phyloP scores from a whole-genome alignment of 2,888 invertebrate genomes.

The Drosophila gaucha region DNA sequence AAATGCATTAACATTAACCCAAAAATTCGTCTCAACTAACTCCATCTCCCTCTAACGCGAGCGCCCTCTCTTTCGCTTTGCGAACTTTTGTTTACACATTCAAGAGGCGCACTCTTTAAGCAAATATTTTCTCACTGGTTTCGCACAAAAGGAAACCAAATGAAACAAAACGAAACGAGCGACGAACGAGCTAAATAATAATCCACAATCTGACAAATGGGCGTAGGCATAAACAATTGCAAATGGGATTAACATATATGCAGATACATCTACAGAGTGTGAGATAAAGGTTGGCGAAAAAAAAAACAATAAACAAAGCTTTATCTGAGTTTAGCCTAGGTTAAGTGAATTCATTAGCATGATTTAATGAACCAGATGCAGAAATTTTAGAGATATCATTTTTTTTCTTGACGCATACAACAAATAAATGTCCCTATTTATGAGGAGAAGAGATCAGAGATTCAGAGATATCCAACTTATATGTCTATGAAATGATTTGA shows the following conservation, averaged over 20 bases:
- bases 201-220: conserved; percentile 49
- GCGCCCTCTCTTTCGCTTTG: conserved; percentile 4
- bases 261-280: conserved; percentile 8
- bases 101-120: conserved; percentile 57
- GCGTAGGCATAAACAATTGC: conserved; percentile 19
- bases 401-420: neutral
- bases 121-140: conserved; percentile 65
- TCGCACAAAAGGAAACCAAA: conserved; percentile 51
- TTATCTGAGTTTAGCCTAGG: neutral
- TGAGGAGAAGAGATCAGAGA: too few relatives aligned
- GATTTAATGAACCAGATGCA: neutral
- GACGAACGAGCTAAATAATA: conserved; percentile 26
- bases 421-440: neutral
- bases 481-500: too few relatives aligned
- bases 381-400: neutral
- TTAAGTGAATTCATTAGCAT: conserved; percentile 6
- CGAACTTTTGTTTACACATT: conserved; percentile 61
- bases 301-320: neutral
- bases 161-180: conserved; percentile 28
- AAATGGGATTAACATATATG: conserved; percentile 31
- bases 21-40: conserved; percentile 60
- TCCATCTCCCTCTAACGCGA: neutral
- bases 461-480: too few relatives aligned
- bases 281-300: conserved; percentile 15
- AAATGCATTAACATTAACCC: conserved; percentile 77